Conservation (phyloP, 2,797 vertebrate genomes). For the Phyllotis vaccarum region DNA sequence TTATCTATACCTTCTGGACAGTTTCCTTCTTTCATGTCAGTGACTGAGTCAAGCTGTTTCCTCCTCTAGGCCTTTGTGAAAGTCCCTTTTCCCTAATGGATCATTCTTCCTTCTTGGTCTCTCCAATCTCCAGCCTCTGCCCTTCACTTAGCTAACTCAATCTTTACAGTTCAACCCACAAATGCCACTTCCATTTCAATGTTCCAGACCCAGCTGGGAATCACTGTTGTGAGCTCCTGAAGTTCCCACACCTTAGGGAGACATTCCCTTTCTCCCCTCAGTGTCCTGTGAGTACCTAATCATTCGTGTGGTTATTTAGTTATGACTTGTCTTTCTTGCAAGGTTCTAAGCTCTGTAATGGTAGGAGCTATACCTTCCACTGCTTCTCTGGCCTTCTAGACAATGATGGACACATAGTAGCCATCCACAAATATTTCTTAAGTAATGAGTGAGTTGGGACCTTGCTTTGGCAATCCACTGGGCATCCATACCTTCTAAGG, state of each 20-base stretch:
- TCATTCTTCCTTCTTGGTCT: background rate
- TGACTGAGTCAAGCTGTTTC: background rate
- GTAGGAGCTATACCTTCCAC: background rate
- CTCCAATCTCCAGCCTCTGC: background rate
- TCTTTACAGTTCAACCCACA: background rate
- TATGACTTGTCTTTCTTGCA: background rate
- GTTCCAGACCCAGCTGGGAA: background rate
- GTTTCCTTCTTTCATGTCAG: background rate
- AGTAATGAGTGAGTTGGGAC: background rate
- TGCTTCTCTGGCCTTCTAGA: background rate
- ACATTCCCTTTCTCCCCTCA: background rate
- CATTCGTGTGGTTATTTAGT: background rate
- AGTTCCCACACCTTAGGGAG: background rate
- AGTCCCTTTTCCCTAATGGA: background rate
- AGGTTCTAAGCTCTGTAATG: background rate
- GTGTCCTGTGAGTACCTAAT: background rate
- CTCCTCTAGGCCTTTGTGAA: background rate
- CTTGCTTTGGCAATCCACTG: background rate
- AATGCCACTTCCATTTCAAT: background rate
- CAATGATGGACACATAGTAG: accelerated
- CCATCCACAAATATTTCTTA: background rate
- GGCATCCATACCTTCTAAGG: background rate
- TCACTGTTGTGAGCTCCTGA: background rate
- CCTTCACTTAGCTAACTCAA: background rate
- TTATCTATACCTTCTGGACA: background rate